Conservation (phyloP, 2,113 vertebrate genomes). For the Corynorhinus townsendii region DNA sequence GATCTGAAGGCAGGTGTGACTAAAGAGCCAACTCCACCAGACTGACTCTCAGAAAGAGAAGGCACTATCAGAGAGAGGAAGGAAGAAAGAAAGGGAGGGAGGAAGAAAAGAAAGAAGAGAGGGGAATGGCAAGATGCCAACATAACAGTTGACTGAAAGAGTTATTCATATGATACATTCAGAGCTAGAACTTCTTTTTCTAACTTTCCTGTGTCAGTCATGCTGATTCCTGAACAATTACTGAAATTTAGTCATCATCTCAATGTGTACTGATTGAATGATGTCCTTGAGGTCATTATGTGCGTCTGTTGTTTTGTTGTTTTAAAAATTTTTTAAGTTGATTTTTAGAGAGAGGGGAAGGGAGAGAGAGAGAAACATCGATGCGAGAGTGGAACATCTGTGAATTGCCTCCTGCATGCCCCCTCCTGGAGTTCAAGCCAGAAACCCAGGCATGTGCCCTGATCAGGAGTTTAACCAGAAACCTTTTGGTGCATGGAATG, state of each 20-base stretch:
- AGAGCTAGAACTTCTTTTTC: not conserved
- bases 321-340: too few species aligned
- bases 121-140: not conserved
- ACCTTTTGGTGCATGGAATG: too few species aligned
- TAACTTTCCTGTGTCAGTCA: not conserved
- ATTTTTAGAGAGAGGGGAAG: too few species aligned
- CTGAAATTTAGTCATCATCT: not conserved
- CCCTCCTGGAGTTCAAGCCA: too few species aligned
- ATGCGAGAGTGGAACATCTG: too few species aligned
- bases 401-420: too few species aligned
- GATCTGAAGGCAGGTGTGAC: not conserved
- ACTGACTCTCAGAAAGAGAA: not conserved
- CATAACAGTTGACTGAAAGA: too few species aligned
- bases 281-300: not conserved
- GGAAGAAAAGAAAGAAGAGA: rapidly evolving
- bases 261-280: not conserved
- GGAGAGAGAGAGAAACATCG: too few species aligned
- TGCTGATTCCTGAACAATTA: not conserved
- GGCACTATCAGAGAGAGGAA: not conserved
- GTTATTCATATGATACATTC: not conserved
- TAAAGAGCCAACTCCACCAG: not conserved
- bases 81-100: too few species aligned
- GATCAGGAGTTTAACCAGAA: too few species aligned
- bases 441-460: too few species aligned
- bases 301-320: too few species aligned